Conservation (phyloP, 2,888 invertebrate genomes). For the Apoda limacodes region DNA sequence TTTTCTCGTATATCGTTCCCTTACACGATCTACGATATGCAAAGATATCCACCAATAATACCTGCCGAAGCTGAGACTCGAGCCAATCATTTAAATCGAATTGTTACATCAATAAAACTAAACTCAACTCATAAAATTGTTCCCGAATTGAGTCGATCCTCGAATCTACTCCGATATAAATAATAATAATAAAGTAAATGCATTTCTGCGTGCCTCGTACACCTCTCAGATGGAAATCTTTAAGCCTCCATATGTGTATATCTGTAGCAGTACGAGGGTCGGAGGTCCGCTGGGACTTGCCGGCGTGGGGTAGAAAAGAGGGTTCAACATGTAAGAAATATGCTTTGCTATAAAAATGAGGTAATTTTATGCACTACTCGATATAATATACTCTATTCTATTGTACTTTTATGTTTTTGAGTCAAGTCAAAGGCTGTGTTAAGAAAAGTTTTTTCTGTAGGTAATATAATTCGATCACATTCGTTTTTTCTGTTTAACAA, state of each 20-base stretch:
- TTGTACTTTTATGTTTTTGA: slow-evolving; percentile 1
- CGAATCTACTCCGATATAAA: slow-evolving; percentile 39
- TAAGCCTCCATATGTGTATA: slow-evolving; percentile 28
- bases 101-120: slow-evolving; percentile 51
- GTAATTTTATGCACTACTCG: slow-evolving; percentile 60
- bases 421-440: too few relatives aligned
- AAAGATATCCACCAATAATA: too few relatives aligned
- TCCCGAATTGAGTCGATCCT: slow-evolving; percentile 44
- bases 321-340: slow-evolving; percentile 39
- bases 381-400: slow-evolving; percentile 29
- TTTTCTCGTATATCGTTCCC: too few relatives aligned
- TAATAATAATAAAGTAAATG: slow-evolving; percentile 56
- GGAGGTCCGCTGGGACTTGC: slow-evolving; percentile 35
- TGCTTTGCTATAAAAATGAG: slow-evolving; percentile 50
- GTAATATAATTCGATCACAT: too few relatives aligned
- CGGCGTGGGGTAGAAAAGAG: slow-evolving; percentile 26
- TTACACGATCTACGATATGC: too few relatives aligned
- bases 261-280: slow-evolving; percentile 31
- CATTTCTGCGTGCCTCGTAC: slow-evolving; percentile 38
- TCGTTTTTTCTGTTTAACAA: too few relatives aligned
- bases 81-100: slow-evolving; percentile 57
- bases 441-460: too few relatives aligned
- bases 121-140: slow-evolving; percentile 49
- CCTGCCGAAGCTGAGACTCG: too few relatives aligned
- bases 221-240: slow-evolving; percentile 39